Conservation (phyloP, 2,888 invertebrate genomes). For the Andricus quercusramuli region DNA sequence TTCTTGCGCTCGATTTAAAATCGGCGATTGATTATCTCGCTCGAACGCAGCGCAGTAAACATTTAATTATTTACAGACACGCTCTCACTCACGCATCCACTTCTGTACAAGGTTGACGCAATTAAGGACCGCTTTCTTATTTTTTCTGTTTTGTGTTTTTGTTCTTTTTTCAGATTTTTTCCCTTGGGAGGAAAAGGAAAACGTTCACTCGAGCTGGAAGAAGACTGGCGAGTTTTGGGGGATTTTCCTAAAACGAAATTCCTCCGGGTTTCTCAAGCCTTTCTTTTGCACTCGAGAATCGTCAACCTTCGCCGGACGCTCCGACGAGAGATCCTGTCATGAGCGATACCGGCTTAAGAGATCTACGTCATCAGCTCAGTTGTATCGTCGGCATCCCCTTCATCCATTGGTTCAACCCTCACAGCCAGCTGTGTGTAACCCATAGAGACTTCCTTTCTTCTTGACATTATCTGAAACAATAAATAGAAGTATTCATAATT, state of each 20-base stretch:
- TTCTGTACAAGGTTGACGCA: slow-evolving; percentile 34
- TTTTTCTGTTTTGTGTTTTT: slow-evolving; percentile 6
- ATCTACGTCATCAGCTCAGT: slow-evolving; percentile 75
- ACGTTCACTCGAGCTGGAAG: slow-evolving; percentile 20
- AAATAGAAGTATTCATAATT: not conserved
- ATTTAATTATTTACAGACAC: slow-evolving; percentile 52
- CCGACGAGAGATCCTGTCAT: slow-evolving; percentile 57
- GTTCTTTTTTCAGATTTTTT: slow-evolving; percentile 8
- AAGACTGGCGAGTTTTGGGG: not conserved
- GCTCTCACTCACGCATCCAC: slow-evolving; percentile 52
- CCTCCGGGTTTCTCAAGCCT: slow-evolving; percentile 11
- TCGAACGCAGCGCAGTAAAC: slow-evolving; percentile 41
- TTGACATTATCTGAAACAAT: slow-evolving; percentile 67
- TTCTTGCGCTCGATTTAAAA: not conserved
- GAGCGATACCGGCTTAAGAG: slow-evolving; percentile 48
- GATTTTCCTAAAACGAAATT: slow-evolving; percentile 36
- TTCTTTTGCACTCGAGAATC: not conserved
- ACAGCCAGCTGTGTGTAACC: slow-evolving; percentile 75
- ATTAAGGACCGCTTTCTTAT: slow-evolving; percentile 9
- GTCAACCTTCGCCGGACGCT: slow-evolving; percentile 51
- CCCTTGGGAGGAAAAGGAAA: not conserved
- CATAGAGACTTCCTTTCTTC: slow-evolving; percentile 70
- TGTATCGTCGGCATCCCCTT: slow-evolving; percentile 73
- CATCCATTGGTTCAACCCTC: slow-evolving; percentile 73
- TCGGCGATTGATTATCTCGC: not conserved